Evolutionary conservation across 2,888 invertebrate genomes (phyloP).

Genomic region (Volucella inflata): DNA sequence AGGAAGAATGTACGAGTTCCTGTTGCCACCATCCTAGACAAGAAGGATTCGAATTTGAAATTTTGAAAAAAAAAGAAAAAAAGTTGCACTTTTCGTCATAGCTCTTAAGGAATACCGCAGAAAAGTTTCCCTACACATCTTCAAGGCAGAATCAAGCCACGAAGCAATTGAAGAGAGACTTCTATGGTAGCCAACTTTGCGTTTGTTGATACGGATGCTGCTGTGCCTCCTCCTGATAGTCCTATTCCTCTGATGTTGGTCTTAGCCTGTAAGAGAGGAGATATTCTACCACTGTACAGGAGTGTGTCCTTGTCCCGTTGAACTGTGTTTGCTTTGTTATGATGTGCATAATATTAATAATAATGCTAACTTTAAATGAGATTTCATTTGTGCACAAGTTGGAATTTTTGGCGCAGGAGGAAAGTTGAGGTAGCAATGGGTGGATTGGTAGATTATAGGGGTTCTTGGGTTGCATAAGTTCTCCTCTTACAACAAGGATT

Average conservation of each 20-base stretch:
- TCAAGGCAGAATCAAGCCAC: not conserved
- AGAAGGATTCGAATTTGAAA: not conserved
- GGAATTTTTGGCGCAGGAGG: constrained; percentile 28
- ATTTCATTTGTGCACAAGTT: constrained; percentile 71
- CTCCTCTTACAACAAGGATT: constrained; percentile 21
- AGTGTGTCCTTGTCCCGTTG: constrained; percentile 71
- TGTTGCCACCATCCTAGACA: not conserved
- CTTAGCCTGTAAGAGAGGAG: not conserved
- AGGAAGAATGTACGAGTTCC: constrained; percentile 7
- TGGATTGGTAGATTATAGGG: constrained; percentile 3
- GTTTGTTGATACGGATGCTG: not conserved
- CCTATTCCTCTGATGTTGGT: no score
- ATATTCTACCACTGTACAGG: constrained; percentile 9
- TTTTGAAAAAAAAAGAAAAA: constrained; percentile 12
- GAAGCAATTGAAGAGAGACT: constrained; percentile 4
- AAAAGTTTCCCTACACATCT: constrained; percentile 51
- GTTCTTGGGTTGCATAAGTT: constrained; percentile 19
- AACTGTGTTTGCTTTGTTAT: constrained; percentile 74
- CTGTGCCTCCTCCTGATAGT: not conserved
- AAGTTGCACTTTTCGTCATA: constrained; percentile 57
- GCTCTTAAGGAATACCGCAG: constrained; percentile 52
- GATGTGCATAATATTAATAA: constrained; percentile 74
- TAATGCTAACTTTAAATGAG: constrained; percentile 75
- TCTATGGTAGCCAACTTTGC: not conserved
- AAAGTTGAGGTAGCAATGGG: not conserved